A percentile compares a stretch with the other conserved stretches of the same genome.
phyloP scores from a whole-genome alignment of 2,113 vertebrate genomes.

The Gila orcuttii region DNA sequence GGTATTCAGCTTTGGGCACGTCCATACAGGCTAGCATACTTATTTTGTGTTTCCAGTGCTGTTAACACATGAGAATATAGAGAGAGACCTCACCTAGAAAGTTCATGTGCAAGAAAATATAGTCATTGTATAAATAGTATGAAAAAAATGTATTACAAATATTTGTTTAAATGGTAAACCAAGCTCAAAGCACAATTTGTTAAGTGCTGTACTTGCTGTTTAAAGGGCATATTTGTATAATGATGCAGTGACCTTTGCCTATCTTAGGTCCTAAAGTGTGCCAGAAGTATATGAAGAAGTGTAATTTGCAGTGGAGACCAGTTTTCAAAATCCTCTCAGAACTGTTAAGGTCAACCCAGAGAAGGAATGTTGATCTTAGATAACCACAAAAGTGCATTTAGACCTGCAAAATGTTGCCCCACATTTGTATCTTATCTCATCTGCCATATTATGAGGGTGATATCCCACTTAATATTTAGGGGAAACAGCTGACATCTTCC shows the following conservation, averaged over 20 bases:
- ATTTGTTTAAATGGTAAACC: background rate
- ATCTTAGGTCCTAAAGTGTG: background rate
- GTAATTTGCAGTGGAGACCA: background rate
- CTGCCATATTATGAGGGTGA: background rate
- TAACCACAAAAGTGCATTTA: background rate
- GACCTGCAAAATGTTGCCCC: background rate
- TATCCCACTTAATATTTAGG: background rate
- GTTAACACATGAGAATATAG: background rate
- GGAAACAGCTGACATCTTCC: background rate
- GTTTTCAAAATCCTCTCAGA: background rate
- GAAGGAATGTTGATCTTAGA: background rate
- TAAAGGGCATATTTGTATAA: slow-evolving; percentile 37
- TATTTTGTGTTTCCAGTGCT: background rate
- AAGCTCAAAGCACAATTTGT: slow-evolving; percentile 3
- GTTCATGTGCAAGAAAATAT: background rate
- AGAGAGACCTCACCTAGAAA: background rate
- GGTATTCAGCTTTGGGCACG: too few relatives aligned
- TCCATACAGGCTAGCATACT: background rate
- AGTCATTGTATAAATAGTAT: background rate
- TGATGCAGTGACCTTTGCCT: slow-evolving; percentile 36
- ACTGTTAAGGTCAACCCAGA: background rate
- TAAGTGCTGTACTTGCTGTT: slow-evolving; percentile 17
- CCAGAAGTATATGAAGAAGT: slow-evolving; percentile 15
- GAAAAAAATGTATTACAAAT: background rate
- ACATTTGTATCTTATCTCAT: slow-evolving; percentile 8